These are phyloP conservation scores for Mylabris phalerata DNA, from an alignment of 1,140 invertebrate genomes.

Conservation along the genomic window DNA sequence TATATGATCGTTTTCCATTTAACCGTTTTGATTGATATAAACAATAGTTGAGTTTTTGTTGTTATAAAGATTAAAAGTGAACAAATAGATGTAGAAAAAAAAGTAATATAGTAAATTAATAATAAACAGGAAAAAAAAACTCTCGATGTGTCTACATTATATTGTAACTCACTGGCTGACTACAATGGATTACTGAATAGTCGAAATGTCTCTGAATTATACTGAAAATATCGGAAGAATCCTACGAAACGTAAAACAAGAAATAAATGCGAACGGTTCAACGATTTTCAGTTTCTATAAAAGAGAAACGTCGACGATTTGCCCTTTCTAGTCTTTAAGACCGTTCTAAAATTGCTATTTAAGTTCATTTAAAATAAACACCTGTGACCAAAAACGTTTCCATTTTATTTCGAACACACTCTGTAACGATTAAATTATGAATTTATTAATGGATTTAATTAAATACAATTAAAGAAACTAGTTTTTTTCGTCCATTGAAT, in stretches of 20 bases:
- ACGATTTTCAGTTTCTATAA: conserved; percentile 1
- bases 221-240: conserved; percentile 13
- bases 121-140: neutral
- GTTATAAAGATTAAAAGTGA: too few species aligned
- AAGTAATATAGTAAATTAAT: too few species aligned
- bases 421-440: too few species aligned
- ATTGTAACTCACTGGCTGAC: neutral
- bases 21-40: neutral
- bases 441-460: too few species aligned
- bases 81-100: too few species aligned
- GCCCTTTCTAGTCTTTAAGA: conserved; percentile 1
- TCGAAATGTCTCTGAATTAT: conserved; percentile 3
- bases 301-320: conserved; percentile 1
- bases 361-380: conserved; percentile 13
- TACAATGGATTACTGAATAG: neutral
- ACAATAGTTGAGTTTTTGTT: too few species aligned
- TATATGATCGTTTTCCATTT: conserved; percentile 13
- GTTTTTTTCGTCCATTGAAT: too few species aligned
- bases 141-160: conserved; percentile 1
- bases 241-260: conserved; percentile 3
- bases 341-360: conserved; percentile 12
- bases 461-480: too few species aligned
- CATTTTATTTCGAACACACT: neutral
- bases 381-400: conserved; percentile 11
- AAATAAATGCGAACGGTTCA: conserved; percentile 10